A percentile compares a stretch with the other conserved stretches of the same genome.
Evolutionary conservation across 35 echinoderm and acorn worm genomes (phyloP).

Genomic region (Eucidaris tribuloides): DNA sequence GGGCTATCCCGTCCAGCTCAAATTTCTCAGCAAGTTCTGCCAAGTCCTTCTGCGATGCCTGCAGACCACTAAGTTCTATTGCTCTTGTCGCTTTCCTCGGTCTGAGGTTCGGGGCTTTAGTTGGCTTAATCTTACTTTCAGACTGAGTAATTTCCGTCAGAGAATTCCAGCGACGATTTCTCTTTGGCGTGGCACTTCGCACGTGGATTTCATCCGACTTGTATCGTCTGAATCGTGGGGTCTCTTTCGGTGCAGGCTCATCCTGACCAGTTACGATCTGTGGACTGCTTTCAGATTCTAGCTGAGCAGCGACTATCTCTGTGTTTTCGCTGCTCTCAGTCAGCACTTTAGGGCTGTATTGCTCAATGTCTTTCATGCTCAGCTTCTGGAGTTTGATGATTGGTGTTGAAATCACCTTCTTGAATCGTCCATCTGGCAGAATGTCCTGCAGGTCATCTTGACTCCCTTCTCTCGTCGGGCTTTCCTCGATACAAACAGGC

Average conservation of each 20-base stretch:
- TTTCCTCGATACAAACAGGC: not conserved
- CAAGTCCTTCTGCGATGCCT: constrained; percentile 43
- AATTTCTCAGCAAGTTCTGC: constrained; percentile 64
- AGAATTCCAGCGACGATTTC: not conserved
- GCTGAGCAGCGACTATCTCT: not conserved
- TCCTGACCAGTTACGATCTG: constrained; percentile 17
- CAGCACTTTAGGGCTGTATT: constrained; percentile 27
- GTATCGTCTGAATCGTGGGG: constrained; percentile 47
- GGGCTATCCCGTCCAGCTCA: constrained; percentile 83
- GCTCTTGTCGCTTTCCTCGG: not conserved
- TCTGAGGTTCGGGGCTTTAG: too few species aligned
- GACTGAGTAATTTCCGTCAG: not conserved
- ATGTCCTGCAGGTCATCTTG: not conserved
- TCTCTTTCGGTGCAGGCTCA: not conserved
- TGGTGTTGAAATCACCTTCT: constrained; percentile 41
- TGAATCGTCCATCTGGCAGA: constrained; percentile 6
- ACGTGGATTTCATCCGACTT: constrained; percentile 62
- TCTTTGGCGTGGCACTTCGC: not conserved
- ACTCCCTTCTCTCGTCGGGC: not conserved
- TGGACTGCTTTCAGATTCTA: constrained; percentile 43
- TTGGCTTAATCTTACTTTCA: constrained; percentile 20
- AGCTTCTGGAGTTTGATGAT: constrained; percentile 48
- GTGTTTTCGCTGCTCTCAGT: not conserved
- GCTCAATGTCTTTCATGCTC: constrained; percentile 7
- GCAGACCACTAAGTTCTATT: not conserved